Percentiles rank a stretch among this genome's conserved stretches.
These are phyloP conservation scores for Phortica magna DNA, from an alignment of 2,888 invertebrate species.

Conservation along the genomic window DNA sequence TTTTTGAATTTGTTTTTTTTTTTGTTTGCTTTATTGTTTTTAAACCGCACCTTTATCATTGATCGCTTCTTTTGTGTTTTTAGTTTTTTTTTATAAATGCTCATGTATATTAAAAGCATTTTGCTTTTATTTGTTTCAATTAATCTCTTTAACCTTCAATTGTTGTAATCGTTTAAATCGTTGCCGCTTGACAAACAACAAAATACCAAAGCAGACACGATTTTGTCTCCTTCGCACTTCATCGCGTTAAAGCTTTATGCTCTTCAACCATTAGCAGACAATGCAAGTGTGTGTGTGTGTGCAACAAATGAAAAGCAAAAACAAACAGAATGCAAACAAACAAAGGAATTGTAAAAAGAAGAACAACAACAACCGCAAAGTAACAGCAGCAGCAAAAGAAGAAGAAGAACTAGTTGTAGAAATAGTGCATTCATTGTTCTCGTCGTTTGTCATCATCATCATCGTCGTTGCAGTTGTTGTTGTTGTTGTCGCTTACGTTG, in stretches of 20 bases:
- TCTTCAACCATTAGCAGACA: slow-evolving; percentile 2
- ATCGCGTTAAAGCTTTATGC: not conserved
- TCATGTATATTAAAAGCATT: not conserved
- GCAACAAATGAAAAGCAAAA: slow-evolving; percentile 27
- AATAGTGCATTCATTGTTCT: slow-evolving; percentile 18
- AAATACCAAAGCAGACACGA: not conserved
- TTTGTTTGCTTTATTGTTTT: too few relatives aligned
- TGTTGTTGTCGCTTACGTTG: not conserved
- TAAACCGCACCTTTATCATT: not conserved
- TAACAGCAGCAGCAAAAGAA: not conserved
- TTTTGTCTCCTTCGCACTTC: too few relatives aligned
- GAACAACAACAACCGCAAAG: not conserved
- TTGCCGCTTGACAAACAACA: not conserved
- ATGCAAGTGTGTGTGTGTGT: not conserved
- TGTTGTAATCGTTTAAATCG: slow-evolving; percentile 17
- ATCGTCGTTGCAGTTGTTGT: not conserved
- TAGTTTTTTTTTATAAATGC: not conserved
- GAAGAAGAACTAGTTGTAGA: not conserved
- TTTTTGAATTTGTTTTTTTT: too few relatives aligned
- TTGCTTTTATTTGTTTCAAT: not conserved
- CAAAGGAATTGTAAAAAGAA: slow-evolving; percentile 19
- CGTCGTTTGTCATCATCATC: too few relatives aligned
- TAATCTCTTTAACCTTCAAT: slow-evolving; percentile 25
- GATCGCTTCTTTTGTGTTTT: not conserved
- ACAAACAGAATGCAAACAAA: not conserved